Base-by-base conservation (phyloP, 2,888 invertebrate genomes). In the Nomada hirtipes region DNA sequence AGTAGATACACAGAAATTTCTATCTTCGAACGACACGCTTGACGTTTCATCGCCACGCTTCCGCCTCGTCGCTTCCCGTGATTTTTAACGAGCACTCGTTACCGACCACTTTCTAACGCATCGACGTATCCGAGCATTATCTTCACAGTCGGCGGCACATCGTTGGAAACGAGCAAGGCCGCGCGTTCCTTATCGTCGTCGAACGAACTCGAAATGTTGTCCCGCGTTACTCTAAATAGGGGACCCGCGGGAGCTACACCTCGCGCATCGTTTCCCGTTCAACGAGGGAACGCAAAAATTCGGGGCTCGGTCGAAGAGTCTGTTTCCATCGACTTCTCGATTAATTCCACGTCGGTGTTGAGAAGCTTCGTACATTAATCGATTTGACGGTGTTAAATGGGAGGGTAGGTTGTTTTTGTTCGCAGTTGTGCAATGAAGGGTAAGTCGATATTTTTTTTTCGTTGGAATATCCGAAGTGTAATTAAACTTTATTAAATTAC, bases 91-190 rank as follows among this genome's bases (percentile, higher is more conserved):
- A 79, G 61, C 55, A 20, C 65, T 52, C 67, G 78, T 71, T 71
- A 59, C 79, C 44, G 36, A 55, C 61, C 65, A 78, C 79, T 79
- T 79, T 79, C 79, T 71, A 78, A 79, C 78, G 67, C 71, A 71
- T 72, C 47, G 77, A 78, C 78, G 78, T 80, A 52, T 80, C 79
- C 72, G 61, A 50, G 79, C 18, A 78, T 80, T 78, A 80, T 78
- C 79, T 80, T 72, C 67, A 63, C 44, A 57, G 71, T 53, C 26
- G 67, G 61, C 29, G 61, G n/a, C 47, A 26, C 65, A 29, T 20
- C 71, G 60, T 20, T 36, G 47, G 55, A 79, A 50, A 50, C 55
- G 44, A 59, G 20, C 63, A 26, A 23, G 15, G 11, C n/a, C 47
- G 53, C 47, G 53, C 18, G 36, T 60, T 76, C 52, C 79, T 76